Percentiles rank a stretch among this genome's conserved stretches.
Conservation (phyloP, 2,797 vertebrate genomes). For the Esox masquinongy region DNA sequence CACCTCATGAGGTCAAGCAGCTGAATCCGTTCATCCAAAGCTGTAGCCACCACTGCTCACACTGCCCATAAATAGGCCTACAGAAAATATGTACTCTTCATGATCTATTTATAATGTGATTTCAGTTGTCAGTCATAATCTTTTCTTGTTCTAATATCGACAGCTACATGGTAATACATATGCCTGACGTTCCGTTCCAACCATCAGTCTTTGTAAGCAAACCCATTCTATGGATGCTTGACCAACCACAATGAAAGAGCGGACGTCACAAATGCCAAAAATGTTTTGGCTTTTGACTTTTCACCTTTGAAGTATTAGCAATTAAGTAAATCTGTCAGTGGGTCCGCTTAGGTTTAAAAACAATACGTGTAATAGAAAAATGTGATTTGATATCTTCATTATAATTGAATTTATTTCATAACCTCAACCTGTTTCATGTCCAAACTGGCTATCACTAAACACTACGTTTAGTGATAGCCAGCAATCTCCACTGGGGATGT, state of each 20-base stretch:
- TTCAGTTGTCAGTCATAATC: too few relatives aligned
- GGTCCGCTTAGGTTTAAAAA: background rate
- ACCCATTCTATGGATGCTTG: background rate
- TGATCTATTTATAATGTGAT: too few relatives aligned
- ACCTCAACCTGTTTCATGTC: slow-evolving; percentile 14
- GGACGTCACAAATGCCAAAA: background rate
- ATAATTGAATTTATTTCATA: slow-evolving; percentile 7
- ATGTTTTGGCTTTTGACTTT: background rate
- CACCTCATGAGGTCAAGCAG: too few relatives aligned
- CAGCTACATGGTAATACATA: background rate
- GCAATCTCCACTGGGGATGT: too few relatives aligned
- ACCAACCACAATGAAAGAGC: background rate
- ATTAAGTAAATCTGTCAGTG: background rate
- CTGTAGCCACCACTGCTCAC: too few relatives aligned
- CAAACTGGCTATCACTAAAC: background rate
- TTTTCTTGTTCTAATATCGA: background rate
- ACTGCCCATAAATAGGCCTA: too few relatives aligned
- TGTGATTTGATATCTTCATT: slow-evolving; percentile 14
- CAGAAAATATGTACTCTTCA: too few relatives aligned
- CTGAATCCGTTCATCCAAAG: too few relatives aligned
- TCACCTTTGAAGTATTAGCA: too few relatives aligned
- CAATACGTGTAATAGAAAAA: background rate
- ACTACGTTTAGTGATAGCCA: too few relatives aligned
- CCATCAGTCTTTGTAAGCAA: background rate
- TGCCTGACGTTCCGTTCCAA: background rate